These are phyloP conservation scores for Scaptomyza graminum DNA, from an alignment of 1,140 invertebrate species.

Conservation along the genomic window DNA sequence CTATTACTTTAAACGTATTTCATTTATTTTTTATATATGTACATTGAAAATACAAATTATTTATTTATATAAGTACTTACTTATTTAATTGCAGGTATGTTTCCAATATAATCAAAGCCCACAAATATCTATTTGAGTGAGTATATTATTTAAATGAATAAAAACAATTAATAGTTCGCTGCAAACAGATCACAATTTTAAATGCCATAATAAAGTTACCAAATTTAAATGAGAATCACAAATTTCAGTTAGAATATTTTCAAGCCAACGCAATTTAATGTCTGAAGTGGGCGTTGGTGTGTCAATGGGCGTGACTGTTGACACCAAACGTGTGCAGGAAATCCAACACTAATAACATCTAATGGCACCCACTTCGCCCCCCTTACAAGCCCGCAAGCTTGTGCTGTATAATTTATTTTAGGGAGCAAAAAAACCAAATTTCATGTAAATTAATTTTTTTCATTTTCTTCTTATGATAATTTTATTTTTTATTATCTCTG, in stretches of 20 bases:
- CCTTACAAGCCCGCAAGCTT: too few species aligned
- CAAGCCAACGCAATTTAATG: neutral
- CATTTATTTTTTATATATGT: too few species aligned
- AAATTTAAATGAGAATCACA: conserved; percentile 9
- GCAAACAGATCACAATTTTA: too few species aligned
- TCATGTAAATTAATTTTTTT: conserved; percentile 66
- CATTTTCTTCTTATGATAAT: conserved; percentile 59
- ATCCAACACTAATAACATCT: conserved; percentile 50
- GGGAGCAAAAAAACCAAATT: conserved; percentile 41
- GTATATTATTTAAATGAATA: neutral
- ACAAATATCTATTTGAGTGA: neutral
- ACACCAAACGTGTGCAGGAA: conserved; percentile 35
- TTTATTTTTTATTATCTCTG: conserved; percentile 59
- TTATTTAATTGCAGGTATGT: conserved; percentile 39
- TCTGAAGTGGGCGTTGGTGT: conserved; percentile 8
- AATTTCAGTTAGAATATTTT: conserved; percentile 13
- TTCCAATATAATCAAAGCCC: neutral
- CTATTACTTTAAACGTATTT: too few species aligned
- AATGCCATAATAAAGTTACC: neutral
- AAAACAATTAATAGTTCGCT: neutral
- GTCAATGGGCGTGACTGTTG: conserved; percentile 30
- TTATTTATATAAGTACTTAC: neutral
- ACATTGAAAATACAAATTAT: neutral
- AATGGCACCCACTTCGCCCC: conserved; percentile 29
- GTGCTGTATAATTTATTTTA: conserved; percentile 52